Evolutionary conservation across 2,888 invertebrate species (phyloP).

Genomic region (Priocnemis perturbator): DNA sequence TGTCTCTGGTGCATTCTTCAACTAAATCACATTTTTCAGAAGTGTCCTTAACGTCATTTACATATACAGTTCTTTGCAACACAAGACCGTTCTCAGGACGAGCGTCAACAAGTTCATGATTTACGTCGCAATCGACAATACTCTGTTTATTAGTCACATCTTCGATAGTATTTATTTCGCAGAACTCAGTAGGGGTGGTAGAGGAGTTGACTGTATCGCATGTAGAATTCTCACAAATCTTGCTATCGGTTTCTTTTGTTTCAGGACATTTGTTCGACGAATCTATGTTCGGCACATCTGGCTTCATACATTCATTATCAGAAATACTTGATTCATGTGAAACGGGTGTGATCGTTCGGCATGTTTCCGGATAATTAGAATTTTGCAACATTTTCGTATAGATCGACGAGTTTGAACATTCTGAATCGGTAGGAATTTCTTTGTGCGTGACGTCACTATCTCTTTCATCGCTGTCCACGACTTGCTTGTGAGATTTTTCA

Average conservation of each 20-base stretch:
- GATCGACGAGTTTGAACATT: slow-evolving; percentile 57
- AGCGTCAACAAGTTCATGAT: slow-evolving; percentile 31
- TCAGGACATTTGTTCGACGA: slow-evolving; percentile 46
- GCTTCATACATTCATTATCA: slow-evolving; percentile 31
- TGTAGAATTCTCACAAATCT: slow-evolving; percentile 28
- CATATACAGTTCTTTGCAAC: slow-evolving; percentile 30
- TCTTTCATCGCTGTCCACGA: slow-evolving; percentile 19
- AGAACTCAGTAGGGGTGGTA: slow-evolving; percentile 36
- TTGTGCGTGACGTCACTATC: slow-evolving; percentile 34
- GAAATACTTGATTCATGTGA: slow-evolving; percentile 32
- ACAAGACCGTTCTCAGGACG: slow-evolving; percentile 34
- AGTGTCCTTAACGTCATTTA: slow-evolving; percentile 21
- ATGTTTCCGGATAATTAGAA: slow-evolving; percentile 42
- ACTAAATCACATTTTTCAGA: slow-evolving; percentile 23
- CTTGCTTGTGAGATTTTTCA: slow-evolving; percentile 27
- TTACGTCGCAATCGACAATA: slow-evolving; percentile 15
- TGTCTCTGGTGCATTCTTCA: slow-evolving; percentile 20
- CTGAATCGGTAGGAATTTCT: slow-evolving; percentile 47
- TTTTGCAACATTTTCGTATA: slow-evolving; percentile 57
- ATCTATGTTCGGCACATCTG: slow-evolving; percentile 23
- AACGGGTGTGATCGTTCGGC: slow-evolving; percentile 14
- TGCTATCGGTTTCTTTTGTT: slow-evolving; percentile 38
- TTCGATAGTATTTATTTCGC: slow-evolving; percentile 38
- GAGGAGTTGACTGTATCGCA: slow-evolving; percentile 33
- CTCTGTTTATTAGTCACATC: slow-evolving; percentile 17